Evolutionary conservation across 2,113 vertebrate species (phyloP), one percentile per base, ranked within the genome.

Genomic region (Myiozetetes cayanensis): DNA sequence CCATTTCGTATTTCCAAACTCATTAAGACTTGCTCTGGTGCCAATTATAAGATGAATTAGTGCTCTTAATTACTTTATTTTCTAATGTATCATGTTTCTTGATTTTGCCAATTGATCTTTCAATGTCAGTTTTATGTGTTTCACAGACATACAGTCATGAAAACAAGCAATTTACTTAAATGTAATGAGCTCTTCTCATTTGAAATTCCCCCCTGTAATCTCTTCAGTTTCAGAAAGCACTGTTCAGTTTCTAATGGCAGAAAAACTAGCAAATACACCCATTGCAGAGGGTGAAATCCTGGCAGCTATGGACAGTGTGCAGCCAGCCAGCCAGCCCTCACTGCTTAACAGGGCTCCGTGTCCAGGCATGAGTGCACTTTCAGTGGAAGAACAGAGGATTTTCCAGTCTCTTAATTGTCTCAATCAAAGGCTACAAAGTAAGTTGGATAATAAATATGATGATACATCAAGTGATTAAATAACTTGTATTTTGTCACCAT

Each of bases 321-420:
- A 97, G 53, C 62, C 93, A 78, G 97, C 77, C 90, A 97, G 90
- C 16, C 75, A 92, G 73, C 82, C 71, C 70, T 63, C 84, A 31
- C 43, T 77, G 78, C 92, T 79, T 49, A 95, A 71, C 65, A 92
- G 85, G 63, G 68, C 59, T n/a, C 96, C 22, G 0, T 93, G 49
- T 30, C 85, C 86, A 73, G 90, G 89, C 46, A 84, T 93, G 63
- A 98, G 87, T 50, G 73, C 82, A 17, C 91, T 99, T 18, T 99
- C 99, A 28, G 35, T 98, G 81, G 99, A 99, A 94, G 99, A 99
- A 88, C 97, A 98, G 90, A 98, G 97, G 87, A 97, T 99, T 67
- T 97, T 99, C 20, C 98, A 98, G 35, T 99, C 98, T 77, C 98
- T 99, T 74, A 96, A 98, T 80, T 95, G 14, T 66, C 98, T 99